A percentile compares a stretch with the other conserved stretches of the same genome.
These are phyloP conservation scores for Fulmarus glacialis DNA, from an alignment of 2,113 vertebrate genomes.

Conservation along the genomic window DNA sequence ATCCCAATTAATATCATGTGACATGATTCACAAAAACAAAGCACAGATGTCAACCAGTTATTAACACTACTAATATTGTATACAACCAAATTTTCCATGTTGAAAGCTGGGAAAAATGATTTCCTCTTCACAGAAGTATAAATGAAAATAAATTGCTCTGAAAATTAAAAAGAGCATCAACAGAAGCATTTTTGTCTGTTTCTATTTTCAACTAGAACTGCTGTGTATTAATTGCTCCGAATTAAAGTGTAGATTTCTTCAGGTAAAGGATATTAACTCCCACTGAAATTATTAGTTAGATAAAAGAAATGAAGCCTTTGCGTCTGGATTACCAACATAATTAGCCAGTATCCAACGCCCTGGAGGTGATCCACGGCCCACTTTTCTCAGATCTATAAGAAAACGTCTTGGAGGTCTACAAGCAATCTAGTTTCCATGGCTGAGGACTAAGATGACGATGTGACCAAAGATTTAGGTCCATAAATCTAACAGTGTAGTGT, in stretches of 20 bases:
- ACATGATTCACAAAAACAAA: slow-evolving; percentile 72
- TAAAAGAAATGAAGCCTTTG: slow-evolving; percentile 60
- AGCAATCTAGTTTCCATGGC: slow-evolving; percentile 47
- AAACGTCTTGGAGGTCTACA: slow-evolving; percentile 43
- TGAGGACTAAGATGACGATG: slow-evolving; percentile 59
- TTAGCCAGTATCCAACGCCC: slow-evolving; percentile 55
- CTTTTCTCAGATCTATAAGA: slow-evolving; percentile 6
- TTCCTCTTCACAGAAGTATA: slow-evolving; percentile 65
- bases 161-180: slow-evolving; percentile 54
- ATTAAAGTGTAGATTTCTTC: slow-evolving; percentile 49
- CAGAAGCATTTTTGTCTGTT: slow-evolving; percentile 42
- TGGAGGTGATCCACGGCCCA: slow-evolving; percentile 47
- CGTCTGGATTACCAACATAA: slow-evolving; percentile 47
- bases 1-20: slow-evolving; percentile 59
- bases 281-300: slow-evolving; percentile 55
- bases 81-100: slow-evolving; percentile 44
- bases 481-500: slow-evolving; percentile 41
- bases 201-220: slow-evolving; percentile 45
- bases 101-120: slow-evolving; percentile 34
- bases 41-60: slow-evolving; percentile 63
- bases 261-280: slow-evolving; percentile 49
- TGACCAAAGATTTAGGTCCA: slow-evolving; percentile 60
- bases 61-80: slow-evolving; percentile 55
- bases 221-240: slow-evolving; percentile 55
- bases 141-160: slow-evolving; percentile 56